A percentile compares a stretch with the other conserved stretches of the same genome.
Evolutionary conservation across 2,113 vertebrate genomes (phyloP).

Genomic region (Oceanodroma tethys): DNA sequence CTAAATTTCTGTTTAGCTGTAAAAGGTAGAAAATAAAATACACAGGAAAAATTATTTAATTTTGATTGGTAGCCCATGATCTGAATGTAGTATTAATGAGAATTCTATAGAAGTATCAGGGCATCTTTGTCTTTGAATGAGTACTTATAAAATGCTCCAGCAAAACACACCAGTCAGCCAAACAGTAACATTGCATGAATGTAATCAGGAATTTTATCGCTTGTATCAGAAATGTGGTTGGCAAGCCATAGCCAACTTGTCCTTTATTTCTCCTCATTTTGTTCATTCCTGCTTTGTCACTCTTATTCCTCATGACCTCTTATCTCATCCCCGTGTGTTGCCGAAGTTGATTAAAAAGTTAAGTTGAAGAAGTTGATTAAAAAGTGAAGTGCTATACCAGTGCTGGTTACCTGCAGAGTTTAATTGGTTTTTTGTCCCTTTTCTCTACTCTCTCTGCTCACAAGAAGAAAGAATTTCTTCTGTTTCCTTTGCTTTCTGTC

Average conservation of each 20-base stretch:
- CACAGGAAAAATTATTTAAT: fast-evolving
- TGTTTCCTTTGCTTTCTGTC: neutral
- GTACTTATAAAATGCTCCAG: neutral
- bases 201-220: neutral
- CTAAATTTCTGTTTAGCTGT: neutral
- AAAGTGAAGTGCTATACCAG: neutral
- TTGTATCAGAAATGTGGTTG: neutral
- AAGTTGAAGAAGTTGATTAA: neutral
- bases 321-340: neutral
- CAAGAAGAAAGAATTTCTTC: neutral
- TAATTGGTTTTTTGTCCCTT: neutral
- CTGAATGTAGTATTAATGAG: neutral
- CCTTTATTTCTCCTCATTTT: neutral
- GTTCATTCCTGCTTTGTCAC: neutral
- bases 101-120: neutral
- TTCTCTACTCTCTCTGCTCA: neutral
- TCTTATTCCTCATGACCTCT: neutral
- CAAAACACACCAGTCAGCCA: neutral
- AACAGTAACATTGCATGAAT: neutral
- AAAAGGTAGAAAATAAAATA: neutral
- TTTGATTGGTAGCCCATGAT: neutral
- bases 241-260: neutral
- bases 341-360: neutral
- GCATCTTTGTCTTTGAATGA: neutral
- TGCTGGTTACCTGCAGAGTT: neutral